A percentile compares a stretch with the other conserved stretches of the same genome.
Evolutionary conservation across 2,888 invertebrate genomes (phyloP).

Genomic region (Antitype chi): DNA sequence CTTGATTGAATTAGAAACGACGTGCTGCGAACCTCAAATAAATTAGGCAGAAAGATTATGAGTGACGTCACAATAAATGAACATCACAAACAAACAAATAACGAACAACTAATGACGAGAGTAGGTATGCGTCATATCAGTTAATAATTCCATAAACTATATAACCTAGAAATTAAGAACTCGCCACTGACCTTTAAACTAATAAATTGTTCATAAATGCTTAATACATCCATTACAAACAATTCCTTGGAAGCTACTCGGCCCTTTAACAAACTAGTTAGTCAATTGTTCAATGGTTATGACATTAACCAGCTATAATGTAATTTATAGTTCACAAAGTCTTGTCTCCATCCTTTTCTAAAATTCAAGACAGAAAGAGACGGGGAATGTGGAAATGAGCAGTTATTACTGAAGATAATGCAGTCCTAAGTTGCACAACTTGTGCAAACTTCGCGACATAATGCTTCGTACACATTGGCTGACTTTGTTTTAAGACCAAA

Average conservation of each 20-base stretch:
- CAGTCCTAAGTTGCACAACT: slow-evolving; percentile 57
- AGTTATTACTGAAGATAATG: slow-evolving; percentile 54
- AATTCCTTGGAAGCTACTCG: slow-evolving; percentile 43
- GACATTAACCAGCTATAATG: slow-evolving; percentile 54
- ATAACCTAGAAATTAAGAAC: neutral
- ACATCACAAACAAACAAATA: slow-evolving; percentile 3
- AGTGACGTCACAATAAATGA: neutral
- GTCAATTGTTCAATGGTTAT: slow-evolving; percentile 56
- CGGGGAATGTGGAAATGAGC: slow-evolving; percentile 16
- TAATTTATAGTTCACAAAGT: slow-evolving; percentile 53
- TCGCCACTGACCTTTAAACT: slow-evolving; percentile 38
- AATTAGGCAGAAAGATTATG: neutral
- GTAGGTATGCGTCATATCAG: neutral
- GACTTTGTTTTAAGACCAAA: slow-evolving; percentile 20
- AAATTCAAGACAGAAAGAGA: slow-evolving; percentile 24
- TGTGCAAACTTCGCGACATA: slow-evolving; percentile 53
- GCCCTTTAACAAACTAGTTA: slow-evolving; percentile 56
- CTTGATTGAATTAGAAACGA: neutral
- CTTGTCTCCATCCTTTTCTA: slow-evolving; percentile 17
- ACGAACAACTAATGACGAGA: neutral
- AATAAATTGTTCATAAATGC: slow-evolving; percentile 40
- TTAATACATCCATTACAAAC: slow-evolving; percentile 57
- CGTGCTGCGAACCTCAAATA: neutral
- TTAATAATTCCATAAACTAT: neutral
- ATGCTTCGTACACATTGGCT: slow-evolving; percentile 44